Base-by-base conservation (phyloP, 2,888 invertebrate species). In the Endomychus coccineus region DNA sequence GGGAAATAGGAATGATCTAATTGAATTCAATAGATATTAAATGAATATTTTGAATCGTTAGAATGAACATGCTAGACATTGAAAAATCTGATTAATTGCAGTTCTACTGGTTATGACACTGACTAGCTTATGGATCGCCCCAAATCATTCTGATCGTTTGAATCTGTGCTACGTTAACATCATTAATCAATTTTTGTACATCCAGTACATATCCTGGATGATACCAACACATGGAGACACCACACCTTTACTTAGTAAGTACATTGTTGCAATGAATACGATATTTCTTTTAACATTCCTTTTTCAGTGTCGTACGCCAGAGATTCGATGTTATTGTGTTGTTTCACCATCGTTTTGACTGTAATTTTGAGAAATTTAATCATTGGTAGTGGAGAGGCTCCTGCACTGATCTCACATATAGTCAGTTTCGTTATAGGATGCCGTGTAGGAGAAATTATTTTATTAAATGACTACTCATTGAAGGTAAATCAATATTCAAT, bases 171-270 rank as follows among this genome's bases (percentile, higher is more conserved):
- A 71, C 44, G 68, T 77, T 27, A 77, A 75, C 53, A 66, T 81
- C n/a, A 67, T 77, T 25, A 71, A 71, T 9, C 79, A 81, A 52
- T 71, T 78, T 38, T 55, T 71, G 14, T 74, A 73, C 51, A 58
- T 78, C 1, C 72, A 74, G 27, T 73, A 76, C 56, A 61, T 80
- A 10, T 71, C 74, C 10, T 76, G 73, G 64, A 64, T 70, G 36
- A 60, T 80, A 19, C 80, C 80, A 2, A 67, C 71, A 40, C 74
- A 74, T 52, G 78, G 78, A 36, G 60, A 68, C 1, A 70, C 70
- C 10, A 67, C 73, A 16, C 80, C 80, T 1, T 69, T 74, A 36
- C 66, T 80, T 47, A 42, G 75, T 75, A 61, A 62, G 63, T 57
- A 4, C 4, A 23, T 19, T 19, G 19, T 19, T 19, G 7, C 5